These are phyloP conservation scores for Drosophila leontia DNA, from an alignment of 1,140 invertebrate genomes.

Conservation along the genomic window DNA sequence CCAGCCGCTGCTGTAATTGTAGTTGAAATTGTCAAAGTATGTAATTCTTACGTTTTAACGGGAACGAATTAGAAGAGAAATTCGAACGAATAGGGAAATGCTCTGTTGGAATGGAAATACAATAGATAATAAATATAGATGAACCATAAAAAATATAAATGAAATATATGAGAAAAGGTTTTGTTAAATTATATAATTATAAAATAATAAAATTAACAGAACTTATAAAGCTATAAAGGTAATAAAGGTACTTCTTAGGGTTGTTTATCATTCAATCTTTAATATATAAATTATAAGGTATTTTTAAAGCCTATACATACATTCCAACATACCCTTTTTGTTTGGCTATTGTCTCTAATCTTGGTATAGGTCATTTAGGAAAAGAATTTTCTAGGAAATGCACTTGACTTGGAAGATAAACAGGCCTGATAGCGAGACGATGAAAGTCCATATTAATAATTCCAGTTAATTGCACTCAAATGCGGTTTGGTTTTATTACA, in stretches of 20 bases:
- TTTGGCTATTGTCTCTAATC: slow-evolving; percentile 22
- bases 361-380: slow-evolving; percentile 38
- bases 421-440: slow-evolving; percentile 5
- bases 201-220: background rate
- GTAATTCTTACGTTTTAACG: slow-evolving; percentile 28
- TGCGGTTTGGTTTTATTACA: slow-evolving; percentile 2
- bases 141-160: too few relatives aligned
- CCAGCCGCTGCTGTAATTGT: slow-evolving; percentile 40
- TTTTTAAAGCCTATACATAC: background rate
- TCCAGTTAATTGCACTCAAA: slow-evolving; percentile 1
- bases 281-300: background rate
- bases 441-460: slow-evolving; percentile 25
- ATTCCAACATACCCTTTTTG: background rate
- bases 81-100: background rate
- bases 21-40: slow-evolving; percentile 25
- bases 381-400: slow-evolving; percentile 26
- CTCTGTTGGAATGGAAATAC: background rate
- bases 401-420: slow-evolving; percentile 20
- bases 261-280: background rate
- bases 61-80: slow-evolving; percentile 4
- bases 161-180: too few relatives aligned
- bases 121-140: too few relatives aligned
- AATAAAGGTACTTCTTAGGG: too few relatives aligned
- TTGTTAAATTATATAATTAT: too few relatives aligned
- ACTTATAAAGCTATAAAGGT: too few relatives aligned